These are phyloP conservation scores for Therioaphis trifolii DNA, from an alignment of 2,888 invertebrate species.

Conservation along the genomic window DNA sequence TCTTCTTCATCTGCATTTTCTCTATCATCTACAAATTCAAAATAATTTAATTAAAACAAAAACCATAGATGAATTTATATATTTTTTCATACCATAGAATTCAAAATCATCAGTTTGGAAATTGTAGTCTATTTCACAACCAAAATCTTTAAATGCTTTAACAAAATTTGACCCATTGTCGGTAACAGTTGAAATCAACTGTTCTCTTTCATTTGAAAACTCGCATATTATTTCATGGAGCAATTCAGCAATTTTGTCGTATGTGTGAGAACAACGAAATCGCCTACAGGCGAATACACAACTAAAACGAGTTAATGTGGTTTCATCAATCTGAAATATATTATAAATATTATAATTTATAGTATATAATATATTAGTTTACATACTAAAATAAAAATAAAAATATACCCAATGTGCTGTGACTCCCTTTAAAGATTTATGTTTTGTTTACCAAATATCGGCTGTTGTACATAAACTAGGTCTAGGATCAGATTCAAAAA, in stretches of 20 bases:
- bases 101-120: neutral
- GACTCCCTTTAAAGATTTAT: too few relatives aligned
- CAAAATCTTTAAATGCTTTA: constrained; percentile 55
- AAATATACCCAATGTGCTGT: too few relatives aligned
- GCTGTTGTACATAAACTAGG: too few relatives aligned
- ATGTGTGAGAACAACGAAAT: constrained; percentile 21
- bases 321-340: constrained; percentile 48
- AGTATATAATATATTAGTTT: too few relatives aligned
- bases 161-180: too few relatives aligned
- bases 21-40: neutral
- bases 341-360: neutral
- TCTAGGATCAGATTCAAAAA: too few relatives aligned
- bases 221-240: constrained; percentile 18
- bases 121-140: constrained; percentile 42
- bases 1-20: neutral
- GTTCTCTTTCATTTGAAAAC: constrained; percentile 7
- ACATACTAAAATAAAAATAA: too few relatives aligned
- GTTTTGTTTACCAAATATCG: too few relatives aligned
- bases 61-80: constrained; percentile 6
- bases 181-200: constrained; percentile 30
- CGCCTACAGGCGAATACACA: constrained; percentile 13
- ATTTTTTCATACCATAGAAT: neutral
- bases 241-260: constrained; percentile 26
- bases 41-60: constrained; percentile 14
- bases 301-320: constrained; percentile 18